A percentile compares a stretch with the other conserved stretches of the same genome.
Conservation (phyloP, 2,797 vertebrate genomes). For the Etheostoma nigrum region DNA sequence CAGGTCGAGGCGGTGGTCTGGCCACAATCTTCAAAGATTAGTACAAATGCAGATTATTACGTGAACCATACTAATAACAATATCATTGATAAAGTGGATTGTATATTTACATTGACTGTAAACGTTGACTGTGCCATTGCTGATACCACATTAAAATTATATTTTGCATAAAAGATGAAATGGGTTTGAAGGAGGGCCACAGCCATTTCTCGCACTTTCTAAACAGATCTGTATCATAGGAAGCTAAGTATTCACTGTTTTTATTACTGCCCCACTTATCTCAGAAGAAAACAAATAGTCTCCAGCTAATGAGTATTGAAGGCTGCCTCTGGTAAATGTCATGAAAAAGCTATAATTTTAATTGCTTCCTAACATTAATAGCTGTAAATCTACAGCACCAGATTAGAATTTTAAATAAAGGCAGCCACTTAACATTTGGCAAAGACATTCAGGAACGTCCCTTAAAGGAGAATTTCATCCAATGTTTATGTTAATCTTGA, state of each 20-base stretch:
- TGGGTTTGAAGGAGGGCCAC: neutral
- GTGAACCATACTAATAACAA: neutral
- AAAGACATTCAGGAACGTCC: neutral
- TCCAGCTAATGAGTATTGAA: constrained; percentile 26
- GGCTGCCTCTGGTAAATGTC: constrained; percentile 26
- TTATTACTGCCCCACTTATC: constrained; percentile 2
- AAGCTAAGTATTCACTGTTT: neutral
- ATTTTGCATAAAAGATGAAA: neutral
- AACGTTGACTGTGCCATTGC: neutral
- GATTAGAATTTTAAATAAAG: constrained; percentile 33
- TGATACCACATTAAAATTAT: neutral
- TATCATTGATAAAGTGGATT: neutral
- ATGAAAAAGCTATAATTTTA: constrained; percentile 20
- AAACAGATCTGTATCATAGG: neutral
- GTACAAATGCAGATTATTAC: too few species aligned
- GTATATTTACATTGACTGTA: neutral
- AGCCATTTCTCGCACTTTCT: neutral
- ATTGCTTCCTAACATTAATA: constrained; percentile 20
- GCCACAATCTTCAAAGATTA: too few species aligned
- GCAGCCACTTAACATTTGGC: neutral
- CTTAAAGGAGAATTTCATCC: neutral
- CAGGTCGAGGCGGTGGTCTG: too few species aligned
- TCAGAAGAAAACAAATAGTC: neutral
- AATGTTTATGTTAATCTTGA: too few species aligned
- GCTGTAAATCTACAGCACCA: constrained; percentile 6